Percentiles rank a stretch among this genome's conserved stretches.
phyloP scores from a whole-genome alignment of 2,797 vertebrate species.

The Dallia pectoralis region DNA sequence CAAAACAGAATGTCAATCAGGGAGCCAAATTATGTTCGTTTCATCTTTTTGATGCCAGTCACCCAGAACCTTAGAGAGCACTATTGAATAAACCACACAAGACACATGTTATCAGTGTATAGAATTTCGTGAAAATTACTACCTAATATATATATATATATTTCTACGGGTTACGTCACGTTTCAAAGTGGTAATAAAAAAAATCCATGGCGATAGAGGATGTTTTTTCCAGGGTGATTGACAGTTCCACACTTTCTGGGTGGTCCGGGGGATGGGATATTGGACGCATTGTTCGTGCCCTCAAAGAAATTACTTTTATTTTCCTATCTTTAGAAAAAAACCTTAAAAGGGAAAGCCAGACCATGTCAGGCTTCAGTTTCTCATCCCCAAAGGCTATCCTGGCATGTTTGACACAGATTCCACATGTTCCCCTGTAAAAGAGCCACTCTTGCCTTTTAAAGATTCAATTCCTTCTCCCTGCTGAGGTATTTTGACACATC shows the following conservation, averaged over 20 bases:
- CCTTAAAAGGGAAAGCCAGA: slow-evolving; percentile 51
- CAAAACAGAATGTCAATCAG: no score
- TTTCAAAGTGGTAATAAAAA: slow-evolving; percentile 46
- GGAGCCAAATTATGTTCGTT: no score
- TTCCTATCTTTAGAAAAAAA: slow-evolving; percentile 44
- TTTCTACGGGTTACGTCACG: no score
- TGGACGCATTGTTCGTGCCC: slow-evolving; percentile 46
- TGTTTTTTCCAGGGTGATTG: slow-evolving; percentile 64
- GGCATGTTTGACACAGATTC: slow-evolving; percentile 38
- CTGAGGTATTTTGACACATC: slow-evolving; percentile 36
- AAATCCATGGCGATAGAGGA: slow-evolving; percentile 24
- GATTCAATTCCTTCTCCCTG: slow-evolving; percentile 24
- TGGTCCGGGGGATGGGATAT: slow-evolving; percentile 56
- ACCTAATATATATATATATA: background rate
- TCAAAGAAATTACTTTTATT: slow-evolving; percentile 50
- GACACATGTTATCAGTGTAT: background rate
- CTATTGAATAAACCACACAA: no score
- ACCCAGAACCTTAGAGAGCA: no score
- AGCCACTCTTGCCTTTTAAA: slow-evolving; percentile 42
- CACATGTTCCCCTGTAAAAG: slow-evolving; percentile 43
- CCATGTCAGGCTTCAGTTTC: slow-evolving; percentile 43
- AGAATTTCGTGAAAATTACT: background rate
- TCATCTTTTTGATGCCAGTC: no score
- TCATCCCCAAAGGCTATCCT: slow-evolving; percentile 40
- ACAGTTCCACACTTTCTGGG: slow-evolving; percentile 64